Base-by-base conservation (phyloP, 2,888 invertebrate genomes). In the Eupelmus urozonus region DNA sequence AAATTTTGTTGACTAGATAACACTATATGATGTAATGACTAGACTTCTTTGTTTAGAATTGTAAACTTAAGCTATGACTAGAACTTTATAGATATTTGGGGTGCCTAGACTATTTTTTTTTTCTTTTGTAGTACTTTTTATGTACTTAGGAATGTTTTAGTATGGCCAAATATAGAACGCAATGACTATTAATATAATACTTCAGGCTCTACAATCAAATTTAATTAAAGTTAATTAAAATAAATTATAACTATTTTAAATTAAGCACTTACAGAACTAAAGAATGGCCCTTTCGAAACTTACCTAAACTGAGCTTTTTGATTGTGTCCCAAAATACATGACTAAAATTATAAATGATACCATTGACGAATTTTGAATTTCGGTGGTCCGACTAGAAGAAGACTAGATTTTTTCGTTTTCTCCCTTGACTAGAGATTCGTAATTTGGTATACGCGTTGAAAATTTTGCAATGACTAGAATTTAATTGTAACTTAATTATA, bases 391-490 rank as follows among this genome's bases (percentile, higher is more conserved):
- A 77, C 77, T 82, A 57, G 69, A 82, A 76, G 16, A 74, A 67
- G 80, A 82, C 70, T 81, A 77, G 78, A 82, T 75, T 75, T 75
- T 60, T 29, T 71, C 55, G n/a, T 66, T 69, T 67, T 71, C 63
- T 34, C 45, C 20, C 7, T 67, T 76, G 77, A 81, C 80, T 82
- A 80, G 75, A 73, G 13, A 55, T 53, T 65, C 70, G 69, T 57
- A 69, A 78, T 76, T 76, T 57, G 23, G 49, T 40, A 60, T 7
- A 9, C 40, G 7, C 51, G 51, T 55, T 45, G 29, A 51, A 59
- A 70, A 42, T 23, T 81, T 74, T 76, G 25, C 40, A 25, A 49
- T 27, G 73, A 63, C 51, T 70, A 63, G 51, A 76, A 70, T 5
- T 18, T 40, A 25, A 67, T 73, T 63, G 7, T 5, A 7, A 16